phyloP scores from a whole-genome alignment of 2,113 vertebrate genomes.

The Pomatostomus ruficeps region DNA sequence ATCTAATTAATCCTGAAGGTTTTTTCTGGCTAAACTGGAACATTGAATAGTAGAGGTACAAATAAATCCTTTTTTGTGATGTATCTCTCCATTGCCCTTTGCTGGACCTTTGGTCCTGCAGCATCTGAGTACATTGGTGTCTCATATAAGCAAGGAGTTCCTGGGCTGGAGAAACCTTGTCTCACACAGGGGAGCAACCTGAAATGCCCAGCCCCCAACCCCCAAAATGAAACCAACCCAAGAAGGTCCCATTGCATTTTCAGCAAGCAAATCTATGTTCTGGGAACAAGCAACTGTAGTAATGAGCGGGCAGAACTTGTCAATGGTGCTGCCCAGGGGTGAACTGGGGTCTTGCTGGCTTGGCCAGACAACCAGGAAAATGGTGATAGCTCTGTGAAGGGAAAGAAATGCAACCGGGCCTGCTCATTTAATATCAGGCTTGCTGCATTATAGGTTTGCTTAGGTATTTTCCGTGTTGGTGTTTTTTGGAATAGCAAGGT shows the following conservation, averaged over 20 bases:
- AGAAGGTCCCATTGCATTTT: neutral
- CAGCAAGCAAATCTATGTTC: neutral
- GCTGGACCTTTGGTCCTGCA: neutral
- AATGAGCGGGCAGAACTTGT: neutral
- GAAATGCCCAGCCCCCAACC: neutral
- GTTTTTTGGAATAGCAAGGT: neutral
- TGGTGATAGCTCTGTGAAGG: neutral
- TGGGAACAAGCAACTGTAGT: fast-evolving
- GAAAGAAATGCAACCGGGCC: neutral
- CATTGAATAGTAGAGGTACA: neutral
- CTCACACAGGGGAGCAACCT: fast-evolving
- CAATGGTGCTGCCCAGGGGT: neutral
- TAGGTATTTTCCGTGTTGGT: neutral
- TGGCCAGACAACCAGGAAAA: neutral
- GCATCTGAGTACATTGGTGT: fast-evolving
- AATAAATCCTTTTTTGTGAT: fast-evolving
- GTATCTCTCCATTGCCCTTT: fast-evolving
- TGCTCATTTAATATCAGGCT: neutral
- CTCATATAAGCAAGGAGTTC: neutral
- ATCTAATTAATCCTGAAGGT: neutral
- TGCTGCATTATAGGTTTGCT: neutral
- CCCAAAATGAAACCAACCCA: fast-evolving
- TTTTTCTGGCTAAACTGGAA: neutral
- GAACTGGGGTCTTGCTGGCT: neutral
- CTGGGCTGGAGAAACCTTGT: neutral